phyloP scores from a whole-genome alignment of 2,797 vertebrate genomes.

The Astyanax mexicanus region DNA sequence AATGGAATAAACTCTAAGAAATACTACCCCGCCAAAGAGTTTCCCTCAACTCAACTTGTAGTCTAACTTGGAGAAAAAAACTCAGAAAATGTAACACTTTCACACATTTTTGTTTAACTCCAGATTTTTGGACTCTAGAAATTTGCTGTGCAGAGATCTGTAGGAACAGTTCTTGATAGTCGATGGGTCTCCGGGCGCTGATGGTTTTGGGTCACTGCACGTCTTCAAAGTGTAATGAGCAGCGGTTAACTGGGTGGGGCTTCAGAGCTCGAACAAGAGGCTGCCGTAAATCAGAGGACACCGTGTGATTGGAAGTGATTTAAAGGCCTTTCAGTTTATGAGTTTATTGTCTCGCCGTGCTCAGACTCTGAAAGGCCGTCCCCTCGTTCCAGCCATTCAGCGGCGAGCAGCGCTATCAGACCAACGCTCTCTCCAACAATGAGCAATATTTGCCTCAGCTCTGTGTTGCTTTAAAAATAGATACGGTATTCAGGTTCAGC shows the following conservation, averaged over 20 bases:
- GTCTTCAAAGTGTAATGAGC: constrained; percentile 63
- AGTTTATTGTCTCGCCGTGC: constrained; percentile 70
- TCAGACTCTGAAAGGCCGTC: constrained; percentile 65
- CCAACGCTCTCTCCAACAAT: constrained; percentile 48
- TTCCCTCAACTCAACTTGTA: too few relatives aligned
- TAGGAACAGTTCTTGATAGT: constrained; percentile 42
- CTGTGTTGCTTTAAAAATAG: constrained; percentile 49
- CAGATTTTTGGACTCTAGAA: too few relatives aligned
- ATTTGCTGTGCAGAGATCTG: neutral
- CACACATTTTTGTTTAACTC: too few relatives aligned
- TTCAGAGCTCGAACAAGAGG: constrained; percentile 58
- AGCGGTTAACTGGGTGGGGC: constrained; percentile 53
- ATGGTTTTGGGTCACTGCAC: constrained; percentile 51
- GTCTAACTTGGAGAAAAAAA: too few relatives aligned
- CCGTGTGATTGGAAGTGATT: constrained; percentile 71
- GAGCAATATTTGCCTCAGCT: constrained; percentile 61
- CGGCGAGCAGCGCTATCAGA: constrained; percentile 37
- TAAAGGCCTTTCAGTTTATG: constrained; percentile 73
- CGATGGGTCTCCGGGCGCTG: constrained; percentile 41
- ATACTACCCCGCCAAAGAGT: too few relatives aligned
- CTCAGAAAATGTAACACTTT: too few relatives aligned
- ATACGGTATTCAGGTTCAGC: constrained; percentile 66
- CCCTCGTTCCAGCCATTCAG: constrained; percentile 62
- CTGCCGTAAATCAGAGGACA: constrained; percentile 64
- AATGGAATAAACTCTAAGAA: too few relatives aligned